Percentiles rank a stretch among this genome's conserved stretches.
Evolutionary conservation across 2,888 invertebrate species (phyloP).

Genomic region (Eristalis arbustorum): DNA sequence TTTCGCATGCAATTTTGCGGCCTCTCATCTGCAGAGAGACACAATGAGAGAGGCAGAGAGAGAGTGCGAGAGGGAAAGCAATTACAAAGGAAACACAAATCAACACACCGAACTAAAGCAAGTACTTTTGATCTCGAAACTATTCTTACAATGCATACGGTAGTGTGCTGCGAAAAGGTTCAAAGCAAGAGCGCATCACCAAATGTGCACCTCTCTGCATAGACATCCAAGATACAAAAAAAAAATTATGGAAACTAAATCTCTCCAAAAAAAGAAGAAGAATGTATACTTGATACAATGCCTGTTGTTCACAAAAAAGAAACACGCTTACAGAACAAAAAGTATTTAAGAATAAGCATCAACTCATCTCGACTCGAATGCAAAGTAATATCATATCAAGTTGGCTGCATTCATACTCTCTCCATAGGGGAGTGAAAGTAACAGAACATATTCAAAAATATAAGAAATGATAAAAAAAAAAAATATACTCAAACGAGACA

Average conservation of each 20-base stretch:
- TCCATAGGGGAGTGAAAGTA: constrained; percentile 14
- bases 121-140: background rate
- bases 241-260: background rate
- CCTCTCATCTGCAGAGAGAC: constrained; percentile 2
- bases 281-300: background rate
- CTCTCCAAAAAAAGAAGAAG: constrained; percentile 15
- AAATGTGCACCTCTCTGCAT: background rate
- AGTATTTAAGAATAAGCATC: background rate
- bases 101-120: constrained; percentile 20
- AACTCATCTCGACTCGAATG: constrained; percentile 17
- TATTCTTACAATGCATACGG: constrained; percentile 31
- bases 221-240: background rate
- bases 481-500: constrained; percentile 70
- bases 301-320: background rate
- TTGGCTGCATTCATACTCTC: constrained; percentile 37
- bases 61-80: background rate
- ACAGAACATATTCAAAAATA: background rate
- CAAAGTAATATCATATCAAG: constrained; percentile 20
- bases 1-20: constrained; percentile 48
- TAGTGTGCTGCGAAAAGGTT: constrained; percentile 20
- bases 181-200: constrained; percentile 28
- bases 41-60: background rate
- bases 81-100: constrained; percentile 5
- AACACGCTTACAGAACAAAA: background rate
- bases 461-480: constrained; percentile 70